A percentile compares a stretch with the other conserved stretches of the same genome.
These are phyloP conservation scores for Myotis findleyi DNA, from an alignment of 2,797 vertebrate genomes.

Conservation along the genomic window DNA sequence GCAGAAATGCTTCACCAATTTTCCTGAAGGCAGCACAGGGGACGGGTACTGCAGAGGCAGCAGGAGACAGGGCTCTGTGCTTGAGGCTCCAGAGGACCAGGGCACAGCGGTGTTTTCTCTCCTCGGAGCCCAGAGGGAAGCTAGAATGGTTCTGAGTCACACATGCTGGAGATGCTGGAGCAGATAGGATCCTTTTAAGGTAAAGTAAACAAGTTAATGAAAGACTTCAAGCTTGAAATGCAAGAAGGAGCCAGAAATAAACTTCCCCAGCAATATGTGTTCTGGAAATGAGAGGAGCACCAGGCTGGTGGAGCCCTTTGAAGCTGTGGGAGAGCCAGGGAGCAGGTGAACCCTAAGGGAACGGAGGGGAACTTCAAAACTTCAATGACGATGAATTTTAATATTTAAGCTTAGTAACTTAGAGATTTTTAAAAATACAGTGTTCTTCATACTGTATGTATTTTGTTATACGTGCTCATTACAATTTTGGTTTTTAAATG, in stretches of 20 bases:
- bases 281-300: neutral
- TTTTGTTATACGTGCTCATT: slow-evolving; percentile 43
- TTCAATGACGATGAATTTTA: neutral
- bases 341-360: neutral
- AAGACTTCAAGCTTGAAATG: slow-evolving; percentile 17
- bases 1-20: neutral
- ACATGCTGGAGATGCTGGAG: neutral
- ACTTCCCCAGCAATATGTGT: neutral
- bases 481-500: slow-evolving; percentile 9
- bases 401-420: neutral
- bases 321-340: neutral
- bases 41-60: neutral
- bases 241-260: slow-evolving; percentile 6
- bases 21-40: neutral
- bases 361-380: neutral
- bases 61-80: neutral
- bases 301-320: neutral
- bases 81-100: neutral
- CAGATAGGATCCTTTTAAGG: neutral
- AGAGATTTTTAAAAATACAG: neutral
- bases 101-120: neutral
- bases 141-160: neutral
- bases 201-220: neutral
- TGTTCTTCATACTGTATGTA: neutral
- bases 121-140: neutral